Evolutionary conservation across 2,797 vertebrate genomes (phyloP).

Genomic region (Austrolebias charrua): DNA sequence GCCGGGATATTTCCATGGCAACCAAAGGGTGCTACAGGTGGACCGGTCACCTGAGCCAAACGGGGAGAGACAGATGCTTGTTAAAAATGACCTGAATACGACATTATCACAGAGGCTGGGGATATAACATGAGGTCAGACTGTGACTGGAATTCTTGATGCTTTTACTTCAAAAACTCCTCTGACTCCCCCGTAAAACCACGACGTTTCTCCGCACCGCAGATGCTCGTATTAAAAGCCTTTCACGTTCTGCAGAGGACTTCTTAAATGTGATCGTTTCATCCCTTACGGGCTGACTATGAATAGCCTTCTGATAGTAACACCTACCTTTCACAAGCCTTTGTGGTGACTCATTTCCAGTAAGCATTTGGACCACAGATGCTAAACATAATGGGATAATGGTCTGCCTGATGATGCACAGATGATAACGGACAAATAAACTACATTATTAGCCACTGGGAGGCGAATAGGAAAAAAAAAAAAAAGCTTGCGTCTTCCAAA

Average conservation of each 20-base stretch:
- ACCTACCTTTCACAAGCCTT: constrained; percentile 69
- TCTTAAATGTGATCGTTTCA: constrained; percentile 68
- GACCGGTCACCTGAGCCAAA: constrained; percentile 74
- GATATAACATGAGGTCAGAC: constrained; percentile 71
- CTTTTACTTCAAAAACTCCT: constrained; percentile 54
- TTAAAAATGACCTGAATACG: constrained; percentile 79
- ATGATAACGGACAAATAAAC: constrained; percentile 78
- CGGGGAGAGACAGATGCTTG: constrained; percentile 73
- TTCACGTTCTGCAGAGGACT: constrained; percentile 52
- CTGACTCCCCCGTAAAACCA: constrained; percentile 45
- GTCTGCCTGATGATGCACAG: constrained; percentile 75
- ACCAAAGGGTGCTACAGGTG: constrained; percentile 75
- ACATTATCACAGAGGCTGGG: constrained; percentile 67
- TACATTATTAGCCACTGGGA: constrained; percentile 67
- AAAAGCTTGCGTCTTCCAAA: constrained; percentile 58
- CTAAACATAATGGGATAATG: constrained; percentile 79
- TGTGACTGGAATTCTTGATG: constrained; percentile 71
- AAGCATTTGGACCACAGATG: constrained; percentile 77
- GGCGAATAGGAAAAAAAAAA: constrained; percentile 29
- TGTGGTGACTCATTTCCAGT: constrained; percentile 75
- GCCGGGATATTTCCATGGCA: constrained; percentile 75
- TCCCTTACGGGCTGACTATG: constrained; percentile 65
- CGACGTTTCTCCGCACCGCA: constrained; percentile 20
- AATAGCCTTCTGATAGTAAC: constrained; percentile 75
- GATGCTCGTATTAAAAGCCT: constrained; percentile 44